A percentile compares a stretch with the other conserved stretches of the same genome.
Evolutionary conservation across 2,113 vertebrate species (phyloP).

Genomic region (Hemicordylus capensis): DNA sequence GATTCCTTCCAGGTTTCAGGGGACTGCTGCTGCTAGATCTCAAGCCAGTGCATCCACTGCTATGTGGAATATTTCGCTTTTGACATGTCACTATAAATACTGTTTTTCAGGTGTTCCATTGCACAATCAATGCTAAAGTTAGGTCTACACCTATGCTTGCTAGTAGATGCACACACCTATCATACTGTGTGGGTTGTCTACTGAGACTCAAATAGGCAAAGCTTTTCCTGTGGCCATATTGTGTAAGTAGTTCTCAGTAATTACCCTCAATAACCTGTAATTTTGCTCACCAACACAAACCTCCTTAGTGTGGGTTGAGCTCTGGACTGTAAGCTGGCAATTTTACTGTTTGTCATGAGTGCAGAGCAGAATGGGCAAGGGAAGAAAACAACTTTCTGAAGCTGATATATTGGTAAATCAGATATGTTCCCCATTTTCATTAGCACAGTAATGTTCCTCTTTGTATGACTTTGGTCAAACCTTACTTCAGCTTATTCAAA

Average conservation of each 20-base stretch:
- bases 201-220: neutral
- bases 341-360: neutral
- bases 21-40: neutral
- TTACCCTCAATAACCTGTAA: neutral
- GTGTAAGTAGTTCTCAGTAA: neutral
- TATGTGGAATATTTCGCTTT: neutral
- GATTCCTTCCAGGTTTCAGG: neutral
- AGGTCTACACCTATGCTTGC: neutral
- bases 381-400: neutral
- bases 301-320: neutral
- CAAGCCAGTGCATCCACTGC: neutral
- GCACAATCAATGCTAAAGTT: neutral
- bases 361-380: neutral
- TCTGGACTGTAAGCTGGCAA: neutral
- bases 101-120: neutral
- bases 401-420: neutral
- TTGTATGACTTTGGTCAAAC: neutral
- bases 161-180: neutral
- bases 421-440: neutral
- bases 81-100: neutral
- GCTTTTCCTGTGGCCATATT: neutral
- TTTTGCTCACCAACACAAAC: neutral
- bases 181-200: neutral
- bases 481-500: conserved; percentile 7
- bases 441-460: rapidly evolving